Base-by-base conservation (phyloP, 2,797 vertebrate species). In the Botia almorhae region DNA sequence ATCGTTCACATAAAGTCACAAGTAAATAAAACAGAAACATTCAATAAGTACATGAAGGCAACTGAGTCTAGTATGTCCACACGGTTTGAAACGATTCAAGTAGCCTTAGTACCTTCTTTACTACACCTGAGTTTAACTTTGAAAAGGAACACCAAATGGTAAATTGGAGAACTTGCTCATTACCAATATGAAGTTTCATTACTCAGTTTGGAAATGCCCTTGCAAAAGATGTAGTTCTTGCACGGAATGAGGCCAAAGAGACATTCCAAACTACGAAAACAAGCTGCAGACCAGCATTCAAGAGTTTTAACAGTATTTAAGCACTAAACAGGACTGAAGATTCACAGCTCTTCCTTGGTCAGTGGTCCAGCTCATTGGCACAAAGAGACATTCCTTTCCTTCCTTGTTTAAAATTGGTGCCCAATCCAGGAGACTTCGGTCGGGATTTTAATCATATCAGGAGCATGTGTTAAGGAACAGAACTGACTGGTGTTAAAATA, bases 121-220 rank as follows among this genome's bases (percentile, higher is more conserved):
- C 64, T 87, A 88, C 88, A 93, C 93, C 93, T 93, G 93, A 94
- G 93, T 90, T 91, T 87, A 85, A 88, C 65, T 87, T 89, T 74
- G 78, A 84, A 88, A 89, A 82, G 85, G 70, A 85, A 86, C 77
- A 85, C 29, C 55, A 51, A 69, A 83, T 74, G 68, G 82, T 36
- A 7, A 19, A 29, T 26, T 63, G 60, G 5, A 76, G 26, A 51
- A 23, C 50, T 64, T 69, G 58, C 64, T 64, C 23, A 51, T 53
- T 6, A 48, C 5, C 21, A 14, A 53, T 36, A 1, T 46, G 13
- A 7, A 11, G 50, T 74, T 63, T 69, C 67, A 48, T 58, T 50
- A 36, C 48, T 39, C 60, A 19, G 21, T 23, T 60, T 70, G 53
- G 23, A 63, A 53, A 21, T 58, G 76, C 55, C 10, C 55, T 64